Percentiles rank a stretch among this genome's conserved stretches.
phyloP scores from a whole-genome alignment of 2,888 invertebrate genomes.

The Calliphora vomitoria region DNA sequence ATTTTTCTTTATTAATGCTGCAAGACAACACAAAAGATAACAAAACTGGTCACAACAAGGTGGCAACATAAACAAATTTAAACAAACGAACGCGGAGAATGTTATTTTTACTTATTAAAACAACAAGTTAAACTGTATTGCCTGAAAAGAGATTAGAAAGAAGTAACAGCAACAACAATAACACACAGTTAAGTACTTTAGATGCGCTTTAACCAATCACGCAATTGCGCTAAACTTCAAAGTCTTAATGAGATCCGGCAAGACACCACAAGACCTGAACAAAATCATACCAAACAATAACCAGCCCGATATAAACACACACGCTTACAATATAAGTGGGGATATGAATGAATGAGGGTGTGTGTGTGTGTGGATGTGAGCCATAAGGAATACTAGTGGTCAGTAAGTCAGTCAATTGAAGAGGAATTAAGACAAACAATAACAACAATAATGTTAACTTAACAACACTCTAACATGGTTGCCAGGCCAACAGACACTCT shows the following conservation, averaged over 20 bases:
- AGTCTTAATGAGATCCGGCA: constrained; percentile 78
- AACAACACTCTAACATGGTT: constrained; percentile 66
- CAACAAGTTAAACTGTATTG: constrained; percentile 44
- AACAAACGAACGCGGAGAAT: not conserved
- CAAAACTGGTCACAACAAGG: constrained; percentile 15
- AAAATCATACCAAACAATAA: too few species aligned
- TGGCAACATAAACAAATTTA: constrained; percentile 56
- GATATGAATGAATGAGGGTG: constrained; percentile 20
- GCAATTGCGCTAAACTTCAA: constrained; percentile 83
- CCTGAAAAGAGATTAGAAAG: constrained; percentile 47
- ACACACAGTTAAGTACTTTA: constrained; percentile 75
- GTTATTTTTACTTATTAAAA: constrained; percentile 32
- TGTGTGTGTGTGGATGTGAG: constrained; percentile 32
- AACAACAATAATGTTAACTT: constrained; percentile 55
- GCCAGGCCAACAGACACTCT: constrained; percentile 59
- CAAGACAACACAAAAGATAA: not conserved
- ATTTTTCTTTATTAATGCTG: constrained; percentile 25
- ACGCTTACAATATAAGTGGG: constrained; percentile 18
- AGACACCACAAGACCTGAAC: constrained; percentile 34
- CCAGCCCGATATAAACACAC: constrained; percentile 18
- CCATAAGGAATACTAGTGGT: constrained; percentile 38
- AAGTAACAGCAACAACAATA: constrained; percentile 1
- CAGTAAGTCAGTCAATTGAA: constrained; percentile 47
- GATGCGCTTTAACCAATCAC: constrained; percentile 82
- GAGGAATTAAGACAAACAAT: constrained; percentile 67